These are phyloP conservation scores for Caenorhabditis sinica DNA, from an alignment of 2,888 invertebrate species.

Conservation along the genomic window DNA sequence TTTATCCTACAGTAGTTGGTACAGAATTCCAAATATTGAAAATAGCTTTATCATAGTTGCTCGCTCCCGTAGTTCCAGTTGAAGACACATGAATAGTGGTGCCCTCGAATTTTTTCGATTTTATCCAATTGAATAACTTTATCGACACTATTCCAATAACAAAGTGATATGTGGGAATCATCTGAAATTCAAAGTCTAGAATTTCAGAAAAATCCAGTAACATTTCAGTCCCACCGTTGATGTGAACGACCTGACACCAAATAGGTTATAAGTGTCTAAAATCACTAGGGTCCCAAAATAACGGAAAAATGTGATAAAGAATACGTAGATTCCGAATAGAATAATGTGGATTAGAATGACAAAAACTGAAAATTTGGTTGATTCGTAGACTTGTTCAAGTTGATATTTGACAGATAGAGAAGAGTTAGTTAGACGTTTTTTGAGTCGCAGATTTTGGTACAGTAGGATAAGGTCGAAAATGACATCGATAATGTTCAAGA, in stretches of 20 bases:
- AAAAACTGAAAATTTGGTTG: constrained; percentile 33
- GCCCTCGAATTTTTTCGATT: constrained; percentile 14
- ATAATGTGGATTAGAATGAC: constrained; percentile 33
- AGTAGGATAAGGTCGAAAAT: neutral
- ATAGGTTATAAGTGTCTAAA: neutral
- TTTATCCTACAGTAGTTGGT: neutral
- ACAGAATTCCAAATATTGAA: constrained; percentile 33
- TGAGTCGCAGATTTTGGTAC: neutral
- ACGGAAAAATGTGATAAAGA: constrained; percentile 3
- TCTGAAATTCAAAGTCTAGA: constrained; percentile 1
- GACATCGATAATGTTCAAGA: constrained; percentile 9
- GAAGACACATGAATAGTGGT: constrained; percentile 29
- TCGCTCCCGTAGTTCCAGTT: constrained; percentile 20
- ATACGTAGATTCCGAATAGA: constrained; percentile 32
- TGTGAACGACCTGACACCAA: neutral
- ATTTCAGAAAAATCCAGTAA: neutral
- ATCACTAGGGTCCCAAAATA: constrained; percentile 21
- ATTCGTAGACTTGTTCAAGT: constrained; percentile 44
- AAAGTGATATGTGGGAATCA: constrained; percentile 14
- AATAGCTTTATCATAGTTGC: constrained; percentile 31
- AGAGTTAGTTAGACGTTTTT: neutral
- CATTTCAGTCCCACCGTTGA: neutral
- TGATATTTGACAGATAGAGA: constrained; percentile 41
- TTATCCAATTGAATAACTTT: neutral
- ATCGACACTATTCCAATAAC: constrained; percentile 3